Percentiles rank a stretch among this genome's conserved stretches.
Evolutionary conservation across 2,888 invertebrate species (phyloP).

Genomic region (Chrysolina americana): DNA sequence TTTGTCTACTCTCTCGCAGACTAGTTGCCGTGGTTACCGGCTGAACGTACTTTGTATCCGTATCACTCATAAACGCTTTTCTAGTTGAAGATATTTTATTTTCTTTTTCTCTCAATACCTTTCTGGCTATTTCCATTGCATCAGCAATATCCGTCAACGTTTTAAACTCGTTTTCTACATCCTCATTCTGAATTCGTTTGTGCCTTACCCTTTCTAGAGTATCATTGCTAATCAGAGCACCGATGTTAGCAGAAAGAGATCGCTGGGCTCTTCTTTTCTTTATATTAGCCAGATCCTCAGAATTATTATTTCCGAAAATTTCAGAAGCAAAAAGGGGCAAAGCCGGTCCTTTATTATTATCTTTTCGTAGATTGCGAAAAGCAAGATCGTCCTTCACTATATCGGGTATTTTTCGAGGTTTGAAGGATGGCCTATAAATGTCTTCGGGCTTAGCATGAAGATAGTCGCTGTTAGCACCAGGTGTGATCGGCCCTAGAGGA

Average conservation of each 20-base stretch:
- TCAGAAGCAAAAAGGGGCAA: constrained; percentile 70
- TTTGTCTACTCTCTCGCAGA: constrained; percentile 64
- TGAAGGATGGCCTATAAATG: constrained; percentile 73
- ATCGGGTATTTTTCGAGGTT: constrained; percentile 83
- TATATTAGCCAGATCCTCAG: constrained; percentile 70
- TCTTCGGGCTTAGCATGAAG: constrained; percentile 82
- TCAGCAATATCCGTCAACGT: constrained; percentile 68
- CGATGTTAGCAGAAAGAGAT: constrained; percentile 88
- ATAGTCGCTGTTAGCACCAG: constrained; percentile 87
- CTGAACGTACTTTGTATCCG: constrained; percentile 60
- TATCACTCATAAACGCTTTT: constrained; percentile 67
- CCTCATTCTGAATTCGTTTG: constrained; percentile 47
- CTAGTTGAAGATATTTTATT: constrained; percentile 63
- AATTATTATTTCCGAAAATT: constrained; percentile 70
- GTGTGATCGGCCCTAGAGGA: constrained; percentile 86
- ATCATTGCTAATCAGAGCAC: constrained; percentile 81
- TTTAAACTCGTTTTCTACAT: constrained; percentile 57
- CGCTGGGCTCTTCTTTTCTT: constrained; percentile 86
- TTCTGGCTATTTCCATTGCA: constrained; percentile 69
- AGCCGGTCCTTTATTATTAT: constrained; percentile 74
- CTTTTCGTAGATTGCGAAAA: constrained; percentile 87
- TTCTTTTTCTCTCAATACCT: constrained; percentile 68
- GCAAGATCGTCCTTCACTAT: constrained; percentile 90
- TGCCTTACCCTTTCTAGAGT: constrained; percentile 63
- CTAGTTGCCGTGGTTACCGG: constrained; percentile 58